Percentiles rank a stretch among this genome's conserved stretches.
These are phyloP conservation scores for Mnemiopsis leidyi DNA, from an alignment of 37 sponge, comb jelly and placozoan genomes.

Conservation along the genomic window DNA sequence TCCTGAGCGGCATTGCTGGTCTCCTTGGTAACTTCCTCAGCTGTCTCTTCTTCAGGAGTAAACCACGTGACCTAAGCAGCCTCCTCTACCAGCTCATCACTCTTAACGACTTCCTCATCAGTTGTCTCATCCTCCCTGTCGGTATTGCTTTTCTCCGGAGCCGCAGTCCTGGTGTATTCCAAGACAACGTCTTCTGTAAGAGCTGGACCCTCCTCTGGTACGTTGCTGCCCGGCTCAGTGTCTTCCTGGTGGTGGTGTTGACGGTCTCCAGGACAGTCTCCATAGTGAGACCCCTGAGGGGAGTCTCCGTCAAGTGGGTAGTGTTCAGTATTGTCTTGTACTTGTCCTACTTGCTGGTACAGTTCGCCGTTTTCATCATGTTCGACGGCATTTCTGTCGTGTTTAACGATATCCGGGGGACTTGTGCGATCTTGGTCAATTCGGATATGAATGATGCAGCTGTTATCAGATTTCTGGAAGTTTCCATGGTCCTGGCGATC, in stretches of 20 bases:
- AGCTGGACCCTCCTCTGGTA: neutral
- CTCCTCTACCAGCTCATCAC: neutral
- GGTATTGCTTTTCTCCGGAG: neutral
- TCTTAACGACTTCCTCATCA: neutral
- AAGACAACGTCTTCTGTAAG: neutral
- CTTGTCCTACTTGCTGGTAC: neutral
- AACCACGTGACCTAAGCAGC: neutral
- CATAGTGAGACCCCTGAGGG: neutral
- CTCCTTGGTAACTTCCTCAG: neutral
- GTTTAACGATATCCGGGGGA: neutral
- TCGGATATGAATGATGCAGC: neutral
- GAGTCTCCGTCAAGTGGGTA: neutral
- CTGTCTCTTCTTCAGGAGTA: neutral
- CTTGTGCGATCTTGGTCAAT: neutral
- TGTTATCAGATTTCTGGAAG: neutral
- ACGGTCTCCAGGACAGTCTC: neutral
- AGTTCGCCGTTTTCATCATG: neutral
- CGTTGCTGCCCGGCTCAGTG: neutral
- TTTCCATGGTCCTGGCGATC: neutral
- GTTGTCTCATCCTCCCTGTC: neutral
- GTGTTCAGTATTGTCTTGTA: neutral
- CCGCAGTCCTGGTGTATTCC: neutral
- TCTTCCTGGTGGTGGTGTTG: neutral
- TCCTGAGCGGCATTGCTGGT: neutral
- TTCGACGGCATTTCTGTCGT: neutral